Percentiles rank a stretch among this genome's conserved stretches.
phyloP scores from a whole-genome alignment of 2,113 vertebrate species.

The Zosterops japonicus region DNA sequence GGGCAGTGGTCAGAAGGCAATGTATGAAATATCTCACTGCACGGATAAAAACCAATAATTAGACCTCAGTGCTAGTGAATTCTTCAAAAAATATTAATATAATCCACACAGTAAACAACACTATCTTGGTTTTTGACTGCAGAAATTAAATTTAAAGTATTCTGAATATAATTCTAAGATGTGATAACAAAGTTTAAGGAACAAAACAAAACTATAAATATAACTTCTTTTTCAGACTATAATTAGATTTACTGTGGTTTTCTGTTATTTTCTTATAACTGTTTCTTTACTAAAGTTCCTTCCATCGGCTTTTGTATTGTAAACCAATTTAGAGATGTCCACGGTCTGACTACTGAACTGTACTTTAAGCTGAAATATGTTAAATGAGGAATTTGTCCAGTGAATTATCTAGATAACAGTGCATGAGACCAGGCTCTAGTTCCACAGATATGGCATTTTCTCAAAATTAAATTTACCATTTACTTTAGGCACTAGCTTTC shows the following conservation, averaged over 20 bases:
- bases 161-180: conserved; percentile 71
- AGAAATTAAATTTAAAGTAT: conserved; percentile 71
- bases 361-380: conserved; percentile 30
- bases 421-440: not conserved
- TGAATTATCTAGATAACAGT: not conserved
- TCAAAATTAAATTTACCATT: conserved; percentile 42
- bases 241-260: not conserved
- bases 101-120: conserved; percentile 70
- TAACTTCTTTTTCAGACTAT: conserved; percentile 28
- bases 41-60: conserved; percentile 71
- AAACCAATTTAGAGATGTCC: not conserved
- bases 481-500: conserved; percentile 30
- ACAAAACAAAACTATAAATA: conserved; percentile 56
- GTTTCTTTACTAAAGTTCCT: not conserved
- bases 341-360: conserved; percentile 7
- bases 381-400: conserved; percentile 6
- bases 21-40: conserved; percentile 62
- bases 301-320: not conserved
- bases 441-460: conserved; percentile 6
- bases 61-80: conserved; percentile 69
- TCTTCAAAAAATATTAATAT: conserved; percentile 67
- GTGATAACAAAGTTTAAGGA: conserved; percentile 63
- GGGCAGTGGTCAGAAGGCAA: conserved; percentile 66
- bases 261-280: not conserved
- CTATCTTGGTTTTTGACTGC: conserved; percentile 72